Evolutionary conservation across 2,888 invertebrate genomes (phyloP).

Genomic region (Phymatocera aterrima): DNA sequence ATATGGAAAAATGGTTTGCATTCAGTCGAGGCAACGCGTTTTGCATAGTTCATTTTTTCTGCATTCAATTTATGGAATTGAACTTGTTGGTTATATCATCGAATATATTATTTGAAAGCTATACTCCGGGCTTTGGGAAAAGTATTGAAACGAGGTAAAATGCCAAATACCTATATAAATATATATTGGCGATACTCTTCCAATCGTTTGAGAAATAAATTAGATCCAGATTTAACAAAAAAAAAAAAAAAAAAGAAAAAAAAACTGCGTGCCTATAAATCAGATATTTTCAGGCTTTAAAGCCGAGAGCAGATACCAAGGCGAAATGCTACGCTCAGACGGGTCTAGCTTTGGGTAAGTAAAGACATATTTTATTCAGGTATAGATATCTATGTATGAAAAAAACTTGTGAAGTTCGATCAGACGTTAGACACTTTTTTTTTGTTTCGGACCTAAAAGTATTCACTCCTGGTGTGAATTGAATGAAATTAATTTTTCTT

Average conservation of each 20-base stretch:
- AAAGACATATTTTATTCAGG: not conserved
- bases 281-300: constrained; percentile 42
- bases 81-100: not conserved
- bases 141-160: not conserved
- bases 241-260: not conserved
- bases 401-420: not conserved
- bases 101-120: not conserved
- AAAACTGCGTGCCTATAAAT: constrained; percentile 12
- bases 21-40: too few relatives aligned
- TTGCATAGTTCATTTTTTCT: too few relatives aligned
- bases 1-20: too few relatives aligned
- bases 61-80: too few relatives aligned
- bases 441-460: not conserved
- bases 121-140: not conserved
- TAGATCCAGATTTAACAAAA: not conserved
- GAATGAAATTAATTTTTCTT: not conserved
- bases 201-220: constrained; percentile 38
- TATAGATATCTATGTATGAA: not conserved
- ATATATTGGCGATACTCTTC: constrained; percentile 5
- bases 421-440: not conserved
- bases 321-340: constrained; percentile 43
- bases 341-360: constrained; percentile 30
- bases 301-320: constrained; percentile 40
- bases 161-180: too few relatives aligned
- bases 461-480: not conserved